Evolutionary conservation across 2,888 invertebrate genomes (phyloP).

Genomic region (Stegana nigrithorax): DNA sequence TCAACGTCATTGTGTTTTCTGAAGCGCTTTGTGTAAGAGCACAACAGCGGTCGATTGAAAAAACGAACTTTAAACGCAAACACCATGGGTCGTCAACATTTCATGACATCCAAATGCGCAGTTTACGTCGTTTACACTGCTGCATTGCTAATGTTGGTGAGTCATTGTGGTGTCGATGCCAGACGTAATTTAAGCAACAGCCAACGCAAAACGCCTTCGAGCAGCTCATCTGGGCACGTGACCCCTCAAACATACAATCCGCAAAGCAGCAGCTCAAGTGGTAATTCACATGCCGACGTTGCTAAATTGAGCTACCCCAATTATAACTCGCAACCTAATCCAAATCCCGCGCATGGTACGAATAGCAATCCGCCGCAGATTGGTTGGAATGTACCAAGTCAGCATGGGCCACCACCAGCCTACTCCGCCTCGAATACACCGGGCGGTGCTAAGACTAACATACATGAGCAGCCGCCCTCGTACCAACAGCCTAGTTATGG

Average conservation of each 20-base stretch:
- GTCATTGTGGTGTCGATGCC: slow-evolving; percentile 47
- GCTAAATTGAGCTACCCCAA: slow-evolving; percentile 65
- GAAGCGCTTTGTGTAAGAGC: too few relatives aligned
- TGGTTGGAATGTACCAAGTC: slow-evolving; percentile 66
- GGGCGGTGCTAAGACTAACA: slow-evolving; percentile 62
- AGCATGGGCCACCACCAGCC: slow-evolving; percentile 65
- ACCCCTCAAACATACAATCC: slow-evolving; percentile 59
- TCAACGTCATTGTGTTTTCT: too few relatives aligned
- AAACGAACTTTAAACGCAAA: too few relatives aligned
- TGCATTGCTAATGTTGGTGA: slow-evolving; percentile 43
- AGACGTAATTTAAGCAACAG: slow-evolving; percentile 53
- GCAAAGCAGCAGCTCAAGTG: slow-evolving; percentile 35
- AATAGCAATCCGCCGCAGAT: slow-evolving; percentile 42
- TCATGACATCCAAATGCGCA: slow-evolving; percentile 28
- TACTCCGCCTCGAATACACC: slow-evolving; percentile 61
- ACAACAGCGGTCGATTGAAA: too few relatives aligned
- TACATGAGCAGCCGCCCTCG: slow-evolving; percentile 61
- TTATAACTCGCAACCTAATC: slow-evolving; percentile 66
- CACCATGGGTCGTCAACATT: background rate
- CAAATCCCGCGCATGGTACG: slow-evolving; percentile 29
- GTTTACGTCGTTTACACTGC: slow-evolving; percentile 37
- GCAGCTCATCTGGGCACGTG: slow-evolving; percentile 54
- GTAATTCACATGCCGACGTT: slow-evolving; percentile 64
- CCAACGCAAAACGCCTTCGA: slow-evolving; percentile 53
- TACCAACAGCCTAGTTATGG: slow-evolving; percentile 59